phyloP scores from a whole-genome alignment of 2,797 vertebrate species.

The Botia kubotai region DNA sequence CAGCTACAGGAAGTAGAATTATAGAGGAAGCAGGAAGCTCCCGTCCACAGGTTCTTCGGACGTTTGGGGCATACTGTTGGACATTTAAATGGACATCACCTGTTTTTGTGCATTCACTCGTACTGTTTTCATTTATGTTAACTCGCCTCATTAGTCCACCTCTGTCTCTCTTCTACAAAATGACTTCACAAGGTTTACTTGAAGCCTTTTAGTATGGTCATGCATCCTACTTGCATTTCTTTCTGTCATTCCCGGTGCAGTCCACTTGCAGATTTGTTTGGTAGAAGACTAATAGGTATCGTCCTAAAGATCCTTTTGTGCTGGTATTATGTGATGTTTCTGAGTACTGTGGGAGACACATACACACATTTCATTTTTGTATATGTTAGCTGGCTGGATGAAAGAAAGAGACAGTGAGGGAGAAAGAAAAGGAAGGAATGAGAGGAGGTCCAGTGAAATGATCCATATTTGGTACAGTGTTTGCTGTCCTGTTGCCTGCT shows the following conservation, averaged over 20 bases:
- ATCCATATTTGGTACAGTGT: slow-evolving; percentile 35
- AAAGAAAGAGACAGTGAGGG: neutral
- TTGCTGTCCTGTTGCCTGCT: slow-evolving; percentile 62
- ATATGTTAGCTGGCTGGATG: slow-evolving; percentile 42
- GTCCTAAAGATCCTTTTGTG: slow-evolving; percentile 57
- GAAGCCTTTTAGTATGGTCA: slow-evolving; percentile 70
- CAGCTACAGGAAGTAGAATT: slow-evolving; percentile 33
- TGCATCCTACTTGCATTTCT: slow-evolving; percentile 51
- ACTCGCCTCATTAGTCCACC: slow-evolving; percentile 44
- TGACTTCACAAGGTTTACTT: slow-evolving; percentile 76
- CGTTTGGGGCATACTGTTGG: slow-evolving; percentile 22
- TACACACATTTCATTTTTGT: slow-evolving; percentile 55
- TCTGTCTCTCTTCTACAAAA: slow-evolving; percentile 60
- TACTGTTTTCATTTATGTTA: slow-evolving; percentile 37
- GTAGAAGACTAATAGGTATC: slow-evolving; percentile 58
- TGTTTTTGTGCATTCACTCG: slow-evolving; percentile 50
- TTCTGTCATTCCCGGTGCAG: slow-evolving; percentile 64
- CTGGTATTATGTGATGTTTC: slow-evolving; percentile 58
- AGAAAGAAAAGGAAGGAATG: slow-evolving; percentile 6
- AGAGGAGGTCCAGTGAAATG: slow-evolving; percentile 14
- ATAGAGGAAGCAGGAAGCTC: slow-evolving; percentile 33
- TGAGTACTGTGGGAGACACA: slow-evolving; percentile 46
- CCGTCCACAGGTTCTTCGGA: neutral
- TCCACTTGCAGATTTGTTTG: slow-evolving; percentile 54
- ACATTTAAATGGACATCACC: slow-evolving; percentile 50